Base-by-base conservation (phyloP, 2,113 vertebrate species). In the Ptychochromis oligacanthus region DNA sequence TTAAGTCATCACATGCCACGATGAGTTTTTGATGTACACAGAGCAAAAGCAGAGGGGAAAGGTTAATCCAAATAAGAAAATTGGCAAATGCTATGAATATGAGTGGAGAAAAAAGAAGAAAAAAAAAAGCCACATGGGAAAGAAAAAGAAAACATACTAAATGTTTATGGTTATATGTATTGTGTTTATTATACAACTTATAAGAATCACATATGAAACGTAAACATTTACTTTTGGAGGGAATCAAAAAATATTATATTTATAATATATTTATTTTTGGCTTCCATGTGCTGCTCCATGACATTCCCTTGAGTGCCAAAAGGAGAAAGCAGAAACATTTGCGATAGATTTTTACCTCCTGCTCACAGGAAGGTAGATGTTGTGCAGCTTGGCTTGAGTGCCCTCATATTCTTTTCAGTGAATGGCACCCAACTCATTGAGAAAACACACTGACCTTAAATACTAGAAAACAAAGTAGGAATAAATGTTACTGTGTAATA, bases 1-100 rank as follows among this genome's bases (percentile, higher is more conserved):
- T 82, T 34, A 85, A 80, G 81, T 87, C 72, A 55, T 85, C 61
- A 82, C 62, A 64, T 79, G 75, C 60, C 59, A 77, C 67, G 77
- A 87, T 84, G 28, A 80, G 64, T 43, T 78, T 65, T 82, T 82
- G 55, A 80, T 77, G 78, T 36, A 70, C 77, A 81, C 3, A 0
- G 58, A 79, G 15, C 20, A 62, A 78, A 52, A 79, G 61, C 8
- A 31, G 7, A 46, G 8, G 26, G 7, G n/a, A 64, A 40, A 55
- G 20, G 46, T 58, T 40, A 15, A 81, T 82, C 18, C 58, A 82
- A 81, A 88, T 28, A 67, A 57, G 34, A n/a, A 11, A 80, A 60
- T 67, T 65, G 67, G 34, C 52, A 75, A 70, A 46, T 36, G 34
- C 46, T 64, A 34, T 2, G 65, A 22, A 76, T 43, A 87, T 14